Percentiles rank a stretch among this genome's conserved stretches.
phyloP scores from a whole-genome alignment of 2,113 vertebrate genomes.

The Psittacula cyanocephala region DNA sequence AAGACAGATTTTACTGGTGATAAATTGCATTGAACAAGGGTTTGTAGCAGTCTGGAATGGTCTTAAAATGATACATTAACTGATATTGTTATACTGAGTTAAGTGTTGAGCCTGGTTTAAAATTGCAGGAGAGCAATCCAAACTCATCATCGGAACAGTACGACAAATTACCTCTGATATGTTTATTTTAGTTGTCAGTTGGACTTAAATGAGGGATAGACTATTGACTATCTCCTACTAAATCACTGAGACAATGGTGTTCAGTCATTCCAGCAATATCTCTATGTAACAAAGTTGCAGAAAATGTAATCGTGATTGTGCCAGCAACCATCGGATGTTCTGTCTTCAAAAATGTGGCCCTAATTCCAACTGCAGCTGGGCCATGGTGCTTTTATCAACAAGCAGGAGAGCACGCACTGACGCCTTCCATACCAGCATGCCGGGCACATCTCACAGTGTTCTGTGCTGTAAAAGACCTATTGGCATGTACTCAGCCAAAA shows the following conservation, averaged over 20 bases:
- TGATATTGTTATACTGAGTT: not conserved
- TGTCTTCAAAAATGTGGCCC: not conserved
- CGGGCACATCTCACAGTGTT: rapidly evolving
- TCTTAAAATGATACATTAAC: not conserved
- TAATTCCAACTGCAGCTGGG: not conserved
- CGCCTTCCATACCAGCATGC: not conserved
- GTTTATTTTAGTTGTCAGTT: slow-evolving; percentile 1
- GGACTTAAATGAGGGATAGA: not conserved
- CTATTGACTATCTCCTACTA: not conserved
- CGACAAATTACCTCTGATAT: not conserved
- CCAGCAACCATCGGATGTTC: not conserved
- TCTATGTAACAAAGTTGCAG: not conserved
- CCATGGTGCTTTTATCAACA: not conserved
- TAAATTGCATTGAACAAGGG: not conserved
- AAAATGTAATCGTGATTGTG: not conserved
- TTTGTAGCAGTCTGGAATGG: not conserved
- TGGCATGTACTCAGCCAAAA: not conserved
- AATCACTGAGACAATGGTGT: not conserved
- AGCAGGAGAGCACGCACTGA: rapidly evolving
- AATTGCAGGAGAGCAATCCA: not conserved
- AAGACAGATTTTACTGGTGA: not conserved
- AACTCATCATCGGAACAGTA: not conserved
- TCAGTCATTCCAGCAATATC: not conserved
- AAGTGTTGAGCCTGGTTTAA: not conserved
- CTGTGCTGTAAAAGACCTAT: not conserved